Conservation (phyloP, 2,888 invertebrate species). For the Nymphalis c-album region DNA sequence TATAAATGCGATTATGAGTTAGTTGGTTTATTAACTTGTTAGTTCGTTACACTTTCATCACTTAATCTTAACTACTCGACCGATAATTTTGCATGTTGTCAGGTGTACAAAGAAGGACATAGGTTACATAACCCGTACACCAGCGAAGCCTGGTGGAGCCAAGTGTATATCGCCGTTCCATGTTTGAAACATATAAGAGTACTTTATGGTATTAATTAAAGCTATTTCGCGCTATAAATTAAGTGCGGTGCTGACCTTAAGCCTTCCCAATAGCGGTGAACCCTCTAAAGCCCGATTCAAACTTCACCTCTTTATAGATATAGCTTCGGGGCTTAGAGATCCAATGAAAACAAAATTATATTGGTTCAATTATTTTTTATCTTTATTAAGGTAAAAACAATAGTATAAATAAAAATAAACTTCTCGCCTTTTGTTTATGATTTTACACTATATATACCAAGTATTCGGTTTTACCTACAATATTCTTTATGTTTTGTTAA, state of each 20-base stretch:
- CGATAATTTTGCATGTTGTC: too few relatives aligned
- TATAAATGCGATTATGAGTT: too few relatives aligned
- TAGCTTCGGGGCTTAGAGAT: not conserved
- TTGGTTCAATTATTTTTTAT: slow-evolving; percentile 11
- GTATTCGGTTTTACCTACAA: too few relatives aligned
- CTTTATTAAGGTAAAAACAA: not conserved
- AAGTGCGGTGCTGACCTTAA: not conserved
- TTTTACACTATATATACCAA: not conserved
- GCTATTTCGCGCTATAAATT: not conserved
- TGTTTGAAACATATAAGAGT: not conserved
- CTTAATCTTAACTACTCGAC: too few relatives aligned
- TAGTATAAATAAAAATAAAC: not conserved
- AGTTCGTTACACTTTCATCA: too few relatives aligned
- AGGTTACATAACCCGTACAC: too few relatives aligned
- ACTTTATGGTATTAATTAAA: not conserved
- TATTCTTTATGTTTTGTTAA: too few relatives aligned
- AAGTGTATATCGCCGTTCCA: not conserved
- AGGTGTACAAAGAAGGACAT: too few relatives aligned
- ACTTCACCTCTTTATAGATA: slow-evolving; percentile 7
- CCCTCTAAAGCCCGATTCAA: slow-evolving; percentile 4
- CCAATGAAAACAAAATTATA: slow-evolving; percentile 9
- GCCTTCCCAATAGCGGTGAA: not conserved
- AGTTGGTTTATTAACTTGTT: too few relatives aligned
- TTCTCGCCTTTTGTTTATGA: not conserved
- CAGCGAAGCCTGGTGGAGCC: too few relatives aligned